These are phyloP conservation scores for Melitaea athalia DNA, from an alignment of 2,888 invertebrate genomes.

Conservation along the genomic window DNA sequence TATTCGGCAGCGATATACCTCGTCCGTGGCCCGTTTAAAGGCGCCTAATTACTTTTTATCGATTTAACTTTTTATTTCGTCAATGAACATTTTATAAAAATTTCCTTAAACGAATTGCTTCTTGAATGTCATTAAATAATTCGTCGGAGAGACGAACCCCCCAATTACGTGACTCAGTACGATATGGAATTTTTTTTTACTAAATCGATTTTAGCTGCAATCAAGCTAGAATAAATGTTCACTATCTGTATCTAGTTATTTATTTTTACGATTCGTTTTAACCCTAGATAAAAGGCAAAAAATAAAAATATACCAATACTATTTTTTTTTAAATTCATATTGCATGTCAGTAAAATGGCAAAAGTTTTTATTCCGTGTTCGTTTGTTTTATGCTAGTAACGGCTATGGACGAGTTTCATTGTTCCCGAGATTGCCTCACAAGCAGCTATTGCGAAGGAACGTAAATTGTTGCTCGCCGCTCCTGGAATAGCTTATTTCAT, in stretches of 20 bases:
- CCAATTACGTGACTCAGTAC: not conserved
- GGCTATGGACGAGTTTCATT: slow-evolving; percentile 44
- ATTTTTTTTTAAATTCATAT: slow-evolving; percentile 47
- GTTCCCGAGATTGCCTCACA: slow-evolving; percentile 49
- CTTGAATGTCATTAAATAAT: slow-evolving; percentile 29
- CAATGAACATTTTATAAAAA: slow-evolving; percentile 28
- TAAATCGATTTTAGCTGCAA: not conserved
- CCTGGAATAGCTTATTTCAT: slow-evolving; percentile 63
- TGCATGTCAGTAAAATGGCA: slow-evolving; percentile 61
- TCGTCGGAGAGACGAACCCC: not conserved
- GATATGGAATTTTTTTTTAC: not conserved
- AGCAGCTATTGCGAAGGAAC: slow-evolving; percentile 54
- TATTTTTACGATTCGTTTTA: slow-evolving; percentile 8
- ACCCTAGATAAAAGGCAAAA: slow-evolving; percentile 7
- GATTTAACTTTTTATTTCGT: slow-evolving; percentile 43
- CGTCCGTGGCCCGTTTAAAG: slow-evolving; percentile 52
- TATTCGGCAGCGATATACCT: slow-evolving; percentile 40
- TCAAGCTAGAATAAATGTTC: not conserved
- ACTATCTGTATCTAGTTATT: not conserved
- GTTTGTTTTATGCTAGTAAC: slow-evolving; percentile 51
- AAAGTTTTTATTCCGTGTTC: slow-evolving; percentile 54
- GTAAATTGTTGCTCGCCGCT: slow-evolving; percentile 54
- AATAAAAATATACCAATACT: not conserved
- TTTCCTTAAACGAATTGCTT: slow-evolving; percentile 36
- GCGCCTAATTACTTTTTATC: slow-evolving; percentile 52